These are phyloP conservation scores for Phortica okadai DNA, from an alignment of 2,888 invertebrate genomes.

Conservation along the genomic window DNA sequence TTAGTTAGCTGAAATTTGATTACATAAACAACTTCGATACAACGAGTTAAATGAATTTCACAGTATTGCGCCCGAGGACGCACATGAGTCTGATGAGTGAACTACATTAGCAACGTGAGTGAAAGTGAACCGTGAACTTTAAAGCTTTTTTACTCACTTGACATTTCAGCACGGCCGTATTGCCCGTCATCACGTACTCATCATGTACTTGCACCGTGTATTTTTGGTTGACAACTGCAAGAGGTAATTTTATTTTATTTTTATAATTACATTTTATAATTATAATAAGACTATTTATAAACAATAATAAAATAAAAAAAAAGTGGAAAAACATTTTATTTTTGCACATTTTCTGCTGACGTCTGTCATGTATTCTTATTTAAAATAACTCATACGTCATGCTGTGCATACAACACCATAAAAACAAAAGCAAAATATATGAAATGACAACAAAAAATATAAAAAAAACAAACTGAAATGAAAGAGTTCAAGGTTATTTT, in stretches of 20 bases:
- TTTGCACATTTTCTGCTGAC: neutral
- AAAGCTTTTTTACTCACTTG: conserved; percentile 76
- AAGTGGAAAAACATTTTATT: too few species aligned
- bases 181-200: conserved; percentile 93
- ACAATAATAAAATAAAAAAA: neutral
- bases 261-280: neutral
- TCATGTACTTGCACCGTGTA: conserved; percentile 94
- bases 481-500: conserved; percentile 20
- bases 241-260: neutral
- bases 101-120: neutral
- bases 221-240: conserved; percentile 87
- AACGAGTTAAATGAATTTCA: conserved; percentile 53
- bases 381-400: conserved; percentile 19
- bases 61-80: neutral
- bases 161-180: conserved; percentile 93
- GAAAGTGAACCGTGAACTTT: neutral
- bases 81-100: too few species aligned
- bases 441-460: neutral
- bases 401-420: neutral
- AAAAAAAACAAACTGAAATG: too few species aligned
- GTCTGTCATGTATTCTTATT: neutral
- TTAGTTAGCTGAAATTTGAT: conserved; percentile 46
- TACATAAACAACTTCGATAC: conserved; percentile 22
- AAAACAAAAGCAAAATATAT: neutral
- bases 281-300: conserved; percentile 5